phyloP scores from a whole-genome alignment of 2,113 vertebrate species.

The Leptodactylus fuscus region DNA sequence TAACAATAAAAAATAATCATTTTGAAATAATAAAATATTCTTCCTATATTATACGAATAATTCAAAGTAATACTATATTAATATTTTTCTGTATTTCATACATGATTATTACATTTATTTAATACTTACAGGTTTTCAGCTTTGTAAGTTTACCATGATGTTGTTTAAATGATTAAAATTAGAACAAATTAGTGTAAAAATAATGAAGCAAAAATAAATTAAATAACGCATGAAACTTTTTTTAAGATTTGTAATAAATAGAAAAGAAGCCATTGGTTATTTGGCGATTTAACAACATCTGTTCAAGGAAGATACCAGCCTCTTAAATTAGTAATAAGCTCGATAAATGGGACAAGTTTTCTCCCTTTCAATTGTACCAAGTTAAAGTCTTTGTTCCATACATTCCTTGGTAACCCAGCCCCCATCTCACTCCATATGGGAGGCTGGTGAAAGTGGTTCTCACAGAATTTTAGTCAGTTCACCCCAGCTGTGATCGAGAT shows the following conservation, averaged over 20 bases:
- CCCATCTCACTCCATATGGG: conserved; percentile 65
- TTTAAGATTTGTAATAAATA: neutral
- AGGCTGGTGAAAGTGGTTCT: conserved; percentile 65
- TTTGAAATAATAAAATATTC: too few species aligned
- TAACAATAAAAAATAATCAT: too few species aligned
- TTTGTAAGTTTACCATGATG: too few species aligned
- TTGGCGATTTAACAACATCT: conserved; percentile 18
- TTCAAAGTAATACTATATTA: too few species aligned
- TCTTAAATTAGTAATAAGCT: conserved; percentile 46
- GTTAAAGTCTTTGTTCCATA: conserved; percentile 40
- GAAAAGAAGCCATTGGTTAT: neutral
- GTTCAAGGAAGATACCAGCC: conserved; percentile 35
- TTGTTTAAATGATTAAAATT: neutral
- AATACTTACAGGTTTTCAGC: too few species aligned
- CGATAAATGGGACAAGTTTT: conserved; percentile 48
- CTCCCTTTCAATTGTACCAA: neutral
- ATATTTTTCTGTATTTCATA: too few species aligned
- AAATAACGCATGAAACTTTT: neutral
- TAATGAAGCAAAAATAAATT: neutral
- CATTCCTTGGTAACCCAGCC: conserved; percentile 53
- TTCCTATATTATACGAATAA: too few species aligned
- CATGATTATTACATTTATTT: too few species aligned
- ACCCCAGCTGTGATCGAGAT: conserved; percentile 66
- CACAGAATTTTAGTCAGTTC: conserved; percentile 64
- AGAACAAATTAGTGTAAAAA: neutral